A percentile compares a stretch with the other conserved stretches of the same genome.
Conservation (phyloP, 2,797 vertebrate species). For the Sciurus carolinensis region DNA sequence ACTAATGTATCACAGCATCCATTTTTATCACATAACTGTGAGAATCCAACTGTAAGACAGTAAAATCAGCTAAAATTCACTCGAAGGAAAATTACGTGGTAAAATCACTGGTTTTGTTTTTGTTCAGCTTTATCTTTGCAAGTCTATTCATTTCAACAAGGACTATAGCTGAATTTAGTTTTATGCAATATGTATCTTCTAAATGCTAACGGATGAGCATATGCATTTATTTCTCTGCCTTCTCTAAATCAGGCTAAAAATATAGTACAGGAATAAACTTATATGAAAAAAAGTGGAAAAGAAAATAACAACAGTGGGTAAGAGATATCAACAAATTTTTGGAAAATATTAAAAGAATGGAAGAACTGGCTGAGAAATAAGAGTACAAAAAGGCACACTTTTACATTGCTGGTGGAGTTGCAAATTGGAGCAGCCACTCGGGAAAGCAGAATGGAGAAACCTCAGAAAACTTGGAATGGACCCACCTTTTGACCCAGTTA, state of each 20-base stretch:
- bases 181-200: not conserved
- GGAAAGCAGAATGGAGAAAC: too few species aligned
- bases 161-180: not conserved
- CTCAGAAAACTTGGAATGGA: too few species aligned
- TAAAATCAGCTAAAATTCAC: slow-evolving; percentile 20
- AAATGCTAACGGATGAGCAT: not conserved
- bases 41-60: not conserved
- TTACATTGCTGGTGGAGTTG: too few species aligned
- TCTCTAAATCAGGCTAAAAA: slow-evolving; percentile 2
- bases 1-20: not conserved
- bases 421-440: too few species aligned
- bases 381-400: not conserved
- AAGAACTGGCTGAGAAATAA: not conserved
- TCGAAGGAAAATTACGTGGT: not conserved
- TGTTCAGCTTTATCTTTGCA: slow-evolving; percentile 10
- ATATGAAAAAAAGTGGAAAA: not conserved
- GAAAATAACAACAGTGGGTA: not conserved
- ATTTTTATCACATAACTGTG: not conserved
- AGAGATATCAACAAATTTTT: not conserved
- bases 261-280: not conserved
- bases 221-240: not conserved
- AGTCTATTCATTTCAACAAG: not conserved
- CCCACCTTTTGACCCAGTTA: too few species aligned
- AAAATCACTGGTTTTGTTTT: not conserved
- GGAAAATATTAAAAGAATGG: not conserved